These are phyloP conservation scores for Alouatta palliata DNA, from an alignment of 2,113 vertebrate species.

Conservation along the genomic window DNA sequence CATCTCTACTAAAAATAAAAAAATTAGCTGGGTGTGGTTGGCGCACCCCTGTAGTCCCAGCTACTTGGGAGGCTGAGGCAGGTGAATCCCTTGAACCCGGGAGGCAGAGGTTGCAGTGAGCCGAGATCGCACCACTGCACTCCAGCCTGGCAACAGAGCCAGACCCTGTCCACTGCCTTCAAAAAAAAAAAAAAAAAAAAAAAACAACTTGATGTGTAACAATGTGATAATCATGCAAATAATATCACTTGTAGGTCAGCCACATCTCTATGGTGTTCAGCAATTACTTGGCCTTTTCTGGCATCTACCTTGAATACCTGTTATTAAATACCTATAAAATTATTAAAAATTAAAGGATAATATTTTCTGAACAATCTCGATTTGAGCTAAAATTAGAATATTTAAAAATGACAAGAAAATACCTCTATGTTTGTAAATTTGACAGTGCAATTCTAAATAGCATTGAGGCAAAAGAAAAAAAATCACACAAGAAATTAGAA, in stretches of 20 bases:
- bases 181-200: background rate
- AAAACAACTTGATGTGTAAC: background rate
- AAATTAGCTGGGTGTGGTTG: too few species aligned
- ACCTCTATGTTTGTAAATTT: background rate
- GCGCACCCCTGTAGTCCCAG: too few species aligned
- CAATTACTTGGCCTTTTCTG: background rate
- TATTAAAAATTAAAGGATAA: background rate
- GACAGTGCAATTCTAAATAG: background rate
- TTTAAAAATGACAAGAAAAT: background rate
- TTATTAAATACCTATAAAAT: background rate
- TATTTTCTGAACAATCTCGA: constrained; percentile 15
- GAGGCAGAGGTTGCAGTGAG: too few species aligned
- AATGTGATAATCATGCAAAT: background rate
- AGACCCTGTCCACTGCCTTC: too few species aligned
- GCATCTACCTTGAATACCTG: background rate
- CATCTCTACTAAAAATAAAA: too few species aligned
- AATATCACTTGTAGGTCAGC: background rate
- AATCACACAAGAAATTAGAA: background rate
- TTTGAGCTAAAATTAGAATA: background rate
- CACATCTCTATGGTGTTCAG: background rate
- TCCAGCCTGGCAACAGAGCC: too few species aligned
- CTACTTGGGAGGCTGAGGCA: too few species aligned
- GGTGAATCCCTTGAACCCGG: too few species aligned
- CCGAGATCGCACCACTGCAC: too few species aligned
- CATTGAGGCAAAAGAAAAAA: background rate